These are phyloP conservation scores for Sorex fumeus DNA, from an alignment of 2,113 vertebrate species.

Conservation along the genomic window DNA sequence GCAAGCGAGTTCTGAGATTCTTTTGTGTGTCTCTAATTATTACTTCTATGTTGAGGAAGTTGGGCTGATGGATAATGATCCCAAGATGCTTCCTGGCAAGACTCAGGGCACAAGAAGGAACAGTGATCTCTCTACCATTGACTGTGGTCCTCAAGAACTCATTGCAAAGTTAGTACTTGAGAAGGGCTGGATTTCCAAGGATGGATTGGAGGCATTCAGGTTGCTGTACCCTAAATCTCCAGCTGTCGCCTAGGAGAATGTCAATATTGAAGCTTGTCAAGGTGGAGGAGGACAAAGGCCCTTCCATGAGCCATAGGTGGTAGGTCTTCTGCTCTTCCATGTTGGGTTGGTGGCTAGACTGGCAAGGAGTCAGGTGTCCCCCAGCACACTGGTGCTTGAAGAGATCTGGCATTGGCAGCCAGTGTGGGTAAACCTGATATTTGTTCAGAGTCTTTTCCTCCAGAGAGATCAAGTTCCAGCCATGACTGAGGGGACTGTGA, in stretches of 20 bases:
- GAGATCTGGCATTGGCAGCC: neutral
- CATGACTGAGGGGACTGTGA: neutral
- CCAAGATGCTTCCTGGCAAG: neutral
- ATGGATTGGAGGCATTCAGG: neutral
- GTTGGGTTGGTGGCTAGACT: neutral
- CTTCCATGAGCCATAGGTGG: neutral
- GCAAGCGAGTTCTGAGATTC: too few species aligned
- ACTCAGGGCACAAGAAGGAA: neutral
- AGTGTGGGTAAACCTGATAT: constrained; percentile 22
- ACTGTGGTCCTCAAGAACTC: neutral
- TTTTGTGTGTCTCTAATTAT: too few species aligned
- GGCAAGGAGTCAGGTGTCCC: neutral
- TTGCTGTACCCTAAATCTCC: neutral
- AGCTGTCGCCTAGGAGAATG: constrained; percentile 47
- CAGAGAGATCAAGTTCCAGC: constrained; percentile 23
- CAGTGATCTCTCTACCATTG: neutral
- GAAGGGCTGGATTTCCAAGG: neutral
- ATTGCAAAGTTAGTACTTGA: neutral
- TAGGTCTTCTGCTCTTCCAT: constrained; percentile 37
- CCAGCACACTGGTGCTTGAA: neutral
- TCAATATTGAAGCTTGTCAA: constrained; percentile 23
- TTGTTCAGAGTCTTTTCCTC: neutral
- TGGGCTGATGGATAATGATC: too few species aligned
- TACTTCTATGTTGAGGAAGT: neutral
- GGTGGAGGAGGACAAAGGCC: neutral